Base-by-base conservation (phyloP, 2,888 invertebrate species). In the Gymnosoma rotundatum region DNA sequence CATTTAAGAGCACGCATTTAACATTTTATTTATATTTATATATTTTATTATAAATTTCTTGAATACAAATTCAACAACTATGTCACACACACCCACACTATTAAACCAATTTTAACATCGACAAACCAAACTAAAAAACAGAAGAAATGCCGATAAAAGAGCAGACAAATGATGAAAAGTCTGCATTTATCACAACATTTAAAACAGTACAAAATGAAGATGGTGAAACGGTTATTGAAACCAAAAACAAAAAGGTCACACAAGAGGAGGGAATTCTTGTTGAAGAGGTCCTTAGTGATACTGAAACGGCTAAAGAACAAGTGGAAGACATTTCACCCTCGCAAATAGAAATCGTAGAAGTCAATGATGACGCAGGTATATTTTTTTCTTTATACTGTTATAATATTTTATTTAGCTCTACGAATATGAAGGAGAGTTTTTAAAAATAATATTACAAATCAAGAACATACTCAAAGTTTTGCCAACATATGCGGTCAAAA, bases 111-210 rank as follows among this genome's bases (percentile, higher is more conserved):
- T 67, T 32, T 32, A 58, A 81, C 50, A 67, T 52, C 56, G 4
- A 20, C 38, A 75, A 69, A 60, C 21, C 18, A 50, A 52, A 70
- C 63, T 82, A 87, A 87, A n/a, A 88, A 88, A 91, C 90, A 78
- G 89, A 89, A 87, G 86, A 87, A 73, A 89, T 88, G 87, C 86
- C 86, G 76, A 87, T 88, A 80, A 86, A 87, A 21, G 87, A 90
- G 88, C 87, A 90, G 87, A 88, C 86, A 85, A 88, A 90, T 85
- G 89, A 89, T 87, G 91, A 92, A 90, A 91, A 91, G 87, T 91
- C 92, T 81, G 89, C 91, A 75, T 91, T 91, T 87, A 90, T 92
- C 85, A 91, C 90, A 86, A 91, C 93, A 86, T 93, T 93, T 86
- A 92, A 92, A 88, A 91, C 92, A 78, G 88, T 89, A 87, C 90